Percentiles rank a stretch among this genome's conserved stretches.
Evolutionary conservation across 2,797 vertebrate species (phyloP).

Genomic region (Syngnathus acus): DNA sequence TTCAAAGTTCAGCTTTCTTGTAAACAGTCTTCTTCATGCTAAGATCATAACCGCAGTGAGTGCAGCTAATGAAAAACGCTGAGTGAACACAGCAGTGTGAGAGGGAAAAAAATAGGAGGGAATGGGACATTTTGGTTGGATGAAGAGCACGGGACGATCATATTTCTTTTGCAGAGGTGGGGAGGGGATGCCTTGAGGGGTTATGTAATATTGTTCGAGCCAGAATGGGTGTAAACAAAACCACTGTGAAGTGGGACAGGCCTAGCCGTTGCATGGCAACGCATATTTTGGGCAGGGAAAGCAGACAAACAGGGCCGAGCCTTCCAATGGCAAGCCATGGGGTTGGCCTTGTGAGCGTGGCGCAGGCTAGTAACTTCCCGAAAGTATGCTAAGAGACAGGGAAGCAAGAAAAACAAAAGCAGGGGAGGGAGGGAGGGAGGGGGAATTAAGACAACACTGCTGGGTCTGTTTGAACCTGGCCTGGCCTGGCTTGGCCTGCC

Average conservation of each 20-base stretch:
- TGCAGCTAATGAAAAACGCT: conserved; percentile 3
- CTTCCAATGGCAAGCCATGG: conserved; percentile 64
- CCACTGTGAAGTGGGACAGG: conserved; percentile 58
- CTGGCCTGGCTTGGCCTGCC: background rate
- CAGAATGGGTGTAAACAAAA: conserved; percentile 71
- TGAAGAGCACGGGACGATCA: conserved; percentile 31
- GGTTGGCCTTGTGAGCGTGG: conserved; percentile 59
- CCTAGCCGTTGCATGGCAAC: conserved; percentile 72
- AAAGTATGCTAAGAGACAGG: conserved; percentile 64
- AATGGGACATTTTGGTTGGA: conserved; percentile 41
- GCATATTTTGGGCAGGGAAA: conserved; percentile 76
- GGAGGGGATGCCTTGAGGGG: conserved; percentile 50
- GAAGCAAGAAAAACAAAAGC: conserved; percentile 65
- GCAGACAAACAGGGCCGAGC: conserved; percentile 66
- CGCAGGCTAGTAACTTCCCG: conserved; percentile 63
- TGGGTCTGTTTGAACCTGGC: conserved; percentile 27
- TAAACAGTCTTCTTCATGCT: conserved; percentile 14
- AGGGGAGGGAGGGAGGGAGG: conserved; percentile 9
- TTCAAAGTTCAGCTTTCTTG: conserved; percentile 18
- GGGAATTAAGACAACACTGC: conserved; percentile 33
- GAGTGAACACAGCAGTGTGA: conserved; percentile 18
- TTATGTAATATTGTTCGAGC: conserved; percentile 65
- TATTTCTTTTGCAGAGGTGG: conserved; percentile 38
- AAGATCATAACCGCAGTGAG: conserved; percentile 4
- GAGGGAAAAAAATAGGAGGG: conserved; percentile 37